Evolutionary conservation across 2,888 invertebrate genomes (phyloP).

Genomic region (Watsonalla binaria): DNA sequence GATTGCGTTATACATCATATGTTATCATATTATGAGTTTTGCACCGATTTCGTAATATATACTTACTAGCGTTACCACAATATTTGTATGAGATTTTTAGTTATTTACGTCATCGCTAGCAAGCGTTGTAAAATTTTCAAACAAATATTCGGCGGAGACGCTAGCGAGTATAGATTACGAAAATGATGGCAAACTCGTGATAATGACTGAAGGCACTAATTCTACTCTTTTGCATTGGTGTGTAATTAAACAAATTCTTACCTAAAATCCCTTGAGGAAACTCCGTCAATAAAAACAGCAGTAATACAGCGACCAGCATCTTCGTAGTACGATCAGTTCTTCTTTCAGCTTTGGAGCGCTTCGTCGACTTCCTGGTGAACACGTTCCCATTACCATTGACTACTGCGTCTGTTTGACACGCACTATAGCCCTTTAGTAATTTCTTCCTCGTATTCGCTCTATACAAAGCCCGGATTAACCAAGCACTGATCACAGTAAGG

Average conservation of each 20-base stretch:
- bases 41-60: too few relatives aligned
- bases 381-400: constrained; percentile 59
- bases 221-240: not conserved
- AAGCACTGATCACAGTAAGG: constrained; percentile 85
- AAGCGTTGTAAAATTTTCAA: too few relatives aligned
- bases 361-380: constrained; percentile 60
- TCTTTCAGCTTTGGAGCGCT: constrained; percentile 62
- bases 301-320: constrained; percentile 91
- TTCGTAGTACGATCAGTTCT: constrained; percentile 89
- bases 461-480: constrained; percentile 85
- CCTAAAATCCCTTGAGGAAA: constrained; percentile 90
- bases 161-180: not conserved
- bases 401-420: constrained; percentile 56
- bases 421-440: constrained; percentile 71
- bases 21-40: too few relatives aligned
- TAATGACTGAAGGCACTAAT: too few relatives aligned
- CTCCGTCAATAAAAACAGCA: constrained; percentile 93
- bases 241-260: constrained; percentile 22
- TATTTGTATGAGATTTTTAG: too few relatives aligned
- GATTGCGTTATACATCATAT: too few relatives aligned
- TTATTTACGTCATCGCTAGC: too few relatives aligned
- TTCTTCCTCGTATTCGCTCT: constrained; percentile 83
- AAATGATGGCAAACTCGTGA: too few relatives aligned
- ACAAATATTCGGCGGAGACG: too few relatives aligned
- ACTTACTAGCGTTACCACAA: too few relatives aligned